Percentiles rank a stretch among this genome's conserved stretches.
phyloP scores from a whole-genome alignment of 2,797 vertebrate species.

The Premnoplex brunnescens region DNA sequence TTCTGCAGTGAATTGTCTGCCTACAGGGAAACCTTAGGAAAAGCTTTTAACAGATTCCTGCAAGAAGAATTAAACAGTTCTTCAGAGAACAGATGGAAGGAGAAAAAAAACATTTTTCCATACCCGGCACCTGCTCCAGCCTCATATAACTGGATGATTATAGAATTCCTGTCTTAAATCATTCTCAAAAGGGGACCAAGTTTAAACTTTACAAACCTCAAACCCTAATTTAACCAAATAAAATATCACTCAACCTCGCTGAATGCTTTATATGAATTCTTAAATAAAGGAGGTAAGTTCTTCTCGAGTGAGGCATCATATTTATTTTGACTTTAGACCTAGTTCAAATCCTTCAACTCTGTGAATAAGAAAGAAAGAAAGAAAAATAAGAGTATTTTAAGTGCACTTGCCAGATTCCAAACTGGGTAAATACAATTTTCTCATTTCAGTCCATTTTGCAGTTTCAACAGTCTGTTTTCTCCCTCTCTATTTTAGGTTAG shows the following conservation, averaged over 20 bases:
- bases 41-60: constrained; percentile 36
- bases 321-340: constrained; percentile 39
- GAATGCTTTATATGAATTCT: constrained; percentile 12
- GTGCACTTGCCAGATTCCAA: not conserved
- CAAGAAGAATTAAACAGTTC: constrained; percentile 22
- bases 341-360: constrained; percentile 3
- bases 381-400: not conserved
- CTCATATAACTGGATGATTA: constrained; percentile 52
- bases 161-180: constrained; percentile 48
- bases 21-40: constrained; percentile 21
- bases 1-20: not conserved
- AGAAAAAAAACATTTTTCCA: constrained; percentile 22
- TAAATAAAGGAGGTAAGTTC: constrained; percentile 19
- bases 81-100: constrained; percentile 42
- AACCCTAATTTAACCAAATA: constrained; percentile 55
- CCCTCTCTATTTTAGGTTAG: not conserved
- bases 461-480: not conserved
- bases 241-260: not conserved
- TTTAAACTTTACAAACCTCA: constrained; percentile 61
- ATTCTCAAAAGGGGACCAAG: constrained; percentile 42
- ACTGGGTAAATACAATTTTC: constrained; percentile 9
- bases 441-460: not conserved
- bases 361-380: not conserved
- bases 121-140: constrained; percentile 49
- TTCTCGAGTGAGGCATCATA: not conserved